Conservation (phyloP, 2,113 vertebrate species). For the Anoura caudifer region DNA sequence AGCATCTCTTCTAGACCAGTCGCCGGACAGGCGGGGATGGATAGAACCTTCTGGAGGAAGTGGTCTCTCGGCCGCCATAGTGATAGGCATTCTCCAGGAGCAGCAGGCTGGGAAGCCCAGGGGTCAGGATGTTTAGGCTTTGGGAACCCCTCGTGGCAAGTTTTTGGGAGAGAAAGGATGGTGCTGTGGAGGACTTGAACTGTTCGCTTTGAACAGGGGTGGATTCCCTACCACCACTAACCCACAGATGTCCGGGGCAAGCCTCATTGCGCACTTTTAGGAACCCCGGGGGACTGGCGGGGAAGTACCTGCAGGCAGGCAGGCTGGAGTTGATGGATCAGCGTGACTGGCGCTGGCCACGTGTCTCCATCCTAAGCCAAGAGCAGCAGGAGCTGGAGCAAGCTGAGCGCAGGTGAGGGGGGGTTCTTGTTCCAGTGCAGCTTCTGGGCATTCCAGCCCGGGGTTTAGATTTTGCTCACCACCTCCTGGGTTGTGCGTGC, state of each 20-base stretch:
- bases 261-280: background rate
- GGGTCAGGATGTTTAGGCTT: background rate
- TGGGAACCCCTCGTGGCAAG: background rate
- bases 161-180: background rate
- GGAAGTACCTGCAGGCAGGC: no score
- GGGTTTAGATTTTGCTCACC: background rate
- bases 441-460: accelerated
- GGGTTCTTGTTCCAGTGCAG: background rate
- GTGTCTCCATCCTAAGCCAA: background rate
- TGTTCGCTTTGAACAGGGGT: background rate
- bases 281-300: background rate
- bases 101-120: background rate
- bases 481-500: background rate
- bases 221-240: background rate
- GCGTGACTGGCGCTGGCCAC: background rate
- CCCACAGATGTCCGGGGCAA: background rate
- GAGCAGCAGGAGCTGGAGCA: background rate
- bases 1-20: background rate
- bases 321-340: no score
- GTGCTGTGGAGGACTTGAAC: background rate
- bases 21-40: background rate
- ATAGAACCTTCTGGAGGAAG: background rate
- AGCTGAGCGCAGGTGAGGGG: no score
- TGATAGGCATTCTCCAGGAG: background rate
- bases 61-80: background rate